Conservation (phyloP, 2,113 vertebrate genomes). For the Chlamydotis undulata region DNA sequence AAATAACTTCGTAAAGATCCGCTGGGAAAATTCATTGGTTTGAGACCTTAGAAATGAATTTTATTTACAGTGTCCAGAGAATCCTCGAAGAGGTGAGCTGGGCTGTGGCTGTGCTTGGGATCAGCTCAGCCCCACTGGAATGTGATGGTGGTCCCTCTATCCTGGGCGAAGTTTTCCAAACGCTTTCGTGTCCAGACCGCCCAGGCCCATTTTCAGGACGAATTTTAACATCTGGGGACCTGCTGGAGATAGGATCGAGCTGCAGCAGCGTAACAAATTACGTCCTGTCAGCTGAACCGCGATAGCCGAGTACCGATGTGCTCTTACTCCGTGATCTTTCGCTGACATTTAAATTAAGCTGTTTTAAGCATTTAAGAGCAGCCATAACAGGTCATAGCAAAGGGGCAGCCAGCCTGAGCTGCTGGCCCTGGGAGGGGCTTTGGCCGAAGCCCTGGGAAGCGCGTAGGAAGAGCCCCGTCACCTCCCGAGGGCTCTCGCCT, state of each 20-base stretch:
- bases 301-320: background rate
- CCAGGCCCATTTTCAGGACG: background rate
- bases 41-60: constrained; percentile 55
- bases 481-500: background rate
- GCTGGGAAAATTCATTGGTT: constrained; percentile 53
- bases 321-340: constrained; percentile 33
- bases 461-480: background rate
- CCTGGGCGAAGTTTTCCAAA: background rate
- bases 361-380: constrained; percentile 45
- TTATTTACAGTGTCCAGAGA: constrained; percentile 41
- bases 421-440: background rate
- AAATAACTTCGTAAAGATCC: constrained; percentile 65
- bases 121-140: background rate
- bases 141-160: background rate
- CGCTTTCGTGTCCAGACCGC: background rate
- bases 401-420: background rate
- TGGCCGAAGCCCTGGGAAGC: constrained; percentile 1
- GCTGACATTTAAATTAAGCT: constrained; percentile 51
- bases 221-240: background rate
- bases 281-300: background rate
- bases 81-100: background rate
- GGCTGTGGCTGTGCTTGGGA: accelerated
- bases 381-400: constrained; percentile 9
- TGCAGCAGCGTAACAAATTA: constrained; percentile 18
- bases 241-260: background rate